Base-by-base conservation (phyloP, 2,888 invertebrate species). In the Acrocera orbiculus region DNA sequence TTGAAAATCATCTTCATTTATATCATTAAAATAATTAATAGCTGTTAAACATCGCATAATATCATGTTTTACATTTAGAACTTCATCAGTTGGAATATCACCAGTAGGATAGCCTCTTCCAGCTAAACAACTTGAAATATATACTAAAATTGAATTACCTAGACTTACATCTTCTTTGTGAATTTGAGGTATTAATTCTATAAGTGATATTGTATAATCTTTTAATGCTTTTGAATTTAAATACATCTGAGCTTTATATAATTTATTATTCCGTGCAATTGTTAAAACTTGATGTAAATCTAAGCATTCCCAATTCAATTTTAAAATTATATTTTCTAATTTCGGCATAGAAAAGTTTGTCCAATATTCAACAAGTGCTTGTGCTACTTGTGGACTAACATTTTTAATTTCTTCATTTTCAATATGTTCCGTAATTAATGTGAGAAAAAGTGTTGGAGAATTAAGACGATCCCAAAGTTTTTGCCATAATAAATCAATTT, bases 71-170 rank as follows among this genome's bases (percentile, higher is more conserved):
- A 80, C 81, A 47, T 67, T 64, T 20, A 67, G 64, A 6, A 73
- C 67, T 30, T 67, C 58, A 22, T 69, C 66, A 8, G 64, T 61
- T 0, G 74, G 70, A 44, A 85, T 72, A 46, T 75, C 70, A 0
- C 85, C 85, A 25, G 64, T 63, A 1, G 85, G 86, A 61, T 82
- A 89, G 2, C 79, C 80, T 36, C 81, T 64, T 1, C 86, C 89
- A n/a, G 83, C 78, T 41, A 89, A 62, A 49, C 87, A 87, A 43
- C 85, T 83, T 41, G 81, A 83, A 19, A 85, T 70, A 51, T 87
- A 89, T 3, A 89, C 83, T 32, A 90, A 60, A 42, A 89, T 59
- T 40, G 80, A 80, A 50, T 87, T 86, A 6, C 87, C 89, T 27
- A 85, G 63, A 47, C 65, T 65, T 43, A 74, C 57, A 39, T 62